phyloP scores from a whole-genome alignment of 1,140 invertebrate species.

The Drosophila melanica region DNA sequence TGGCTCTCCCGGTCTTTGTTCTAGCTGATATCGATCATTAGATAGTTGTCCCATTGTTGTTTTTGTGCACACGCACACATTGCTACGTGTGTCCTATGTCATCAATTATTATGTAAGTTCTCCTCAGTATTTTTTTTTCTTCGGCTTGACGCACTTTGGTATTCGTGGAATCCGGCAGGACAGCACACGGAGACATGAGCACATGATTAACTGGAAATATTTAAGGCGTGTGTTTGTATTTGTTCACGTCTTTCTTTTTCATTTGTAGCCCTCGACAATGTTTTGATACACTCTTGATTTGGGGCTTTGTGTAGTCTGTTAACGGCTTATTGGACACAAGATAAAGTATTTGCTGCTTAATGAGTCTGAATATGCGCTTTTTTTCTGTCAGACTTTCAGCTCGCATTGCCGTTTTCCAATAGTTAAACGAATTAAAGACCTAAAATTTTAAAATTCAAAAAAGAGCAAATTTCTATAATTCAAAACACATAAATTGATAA shows the following conservation, averaged over 20 bases:
- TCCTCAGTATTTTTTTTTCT: constrained; percentile 17
- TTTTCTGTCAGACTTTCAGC: too few species aligned
- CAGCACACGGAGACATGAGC: constrained; percentile 33
- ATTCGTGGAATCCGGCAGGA: constrained; percentile 43
- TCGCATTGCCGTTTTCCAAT: too few species aligned
- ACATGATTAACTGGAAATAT: constrained; percentile 55
- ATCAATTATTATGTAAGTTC: constrained; percentile 59
- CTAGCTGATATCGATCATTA: constrained; percentile 58
- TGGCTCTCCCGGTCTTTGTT: constrained; percentile 36
- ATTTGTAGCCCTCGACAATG: constrained; percentile 15
- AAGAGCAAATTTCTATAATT: too few species aligned
- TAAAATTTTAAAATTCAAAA: too few species aligned
- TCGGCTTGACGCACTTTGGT: constrained; percentile 8
- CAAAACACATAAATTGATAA: too few species aligned
- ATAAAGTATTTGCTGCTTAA: background rate
- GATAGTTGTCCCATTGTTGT: constrained; percentile 48
- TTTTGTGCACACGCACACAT: constrained; percentile 16
- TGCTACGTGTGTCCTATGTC: constrained; percentile 53
- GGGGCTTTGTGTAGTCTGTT: constrained; percentile 12
- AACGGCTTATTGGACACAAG: constrained; percentile 2
- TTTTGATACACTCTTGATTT: constrained; percentile 22
- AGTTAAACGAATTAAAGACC: too few species aligned
- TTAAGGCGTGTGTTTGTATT: constrained; percentile 47
- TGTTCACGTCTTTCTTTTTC: constrained; percentile 7
- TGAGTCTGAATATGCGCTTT: background rate